Percentiles rank a stretch among this genome's conserved stretches.
Conservation (phyloP, 2,797 vertebrate species). For the Cynodonichthys magdalenae region DNA sequence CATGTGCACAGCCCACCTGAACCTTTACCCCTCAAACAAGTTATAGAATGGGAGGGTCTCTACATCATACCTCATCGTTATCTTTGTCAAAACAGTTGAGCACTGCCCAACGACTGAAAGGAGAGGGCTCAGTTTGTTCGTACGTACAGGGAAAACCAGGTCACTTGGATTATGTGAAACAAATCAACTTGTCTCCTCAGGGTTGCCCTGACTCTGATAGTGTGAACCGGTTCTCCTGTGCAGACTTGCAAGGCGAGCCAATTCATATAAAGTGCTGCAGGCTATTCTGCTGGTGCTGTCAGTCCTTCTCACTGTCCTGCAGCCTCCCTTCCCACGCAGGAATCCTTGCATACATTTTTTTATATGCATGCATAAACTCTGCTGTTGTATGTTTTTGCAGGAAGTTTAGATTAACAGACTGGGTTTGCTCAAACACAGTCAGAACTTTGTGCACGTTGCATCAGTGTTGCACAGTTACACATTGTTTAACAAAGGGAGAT, state of each 20-base stretch:
- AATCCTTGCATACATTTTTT: not conserved
- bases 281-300: constrained; percentile 66
- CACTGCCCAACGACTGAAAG: not conserved
- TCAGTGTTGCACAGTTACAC: not conserved
- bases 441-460: too few relatives aligned
- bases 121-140: constrained; percentile 4
- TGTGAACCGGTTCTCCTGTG: constrained; percentile 54
- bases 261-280: constrained; percentile 55
- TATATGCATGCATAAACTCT: constrained; percentile 20
- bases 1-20: not conserved
- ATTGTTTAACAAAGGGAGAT: not conserved
- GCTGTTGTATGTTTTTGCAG: not conserved
- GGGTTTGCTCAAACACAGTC: not conserved
- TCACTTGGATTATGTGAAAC: constrained; percentile 61
- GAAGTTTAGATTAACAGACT: not conserved
- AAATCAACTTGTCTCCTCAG: constrained; percentile 69
- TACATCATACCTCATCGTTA: constrained; percentile 3
- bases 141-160: constrained; percentile 37
- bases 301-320: constrained; percentile 51
- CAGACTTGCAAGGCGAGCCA: constrained; percentile 55
- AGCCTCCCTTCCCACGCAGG: constrained; percentile 8
- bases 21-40: constrained; percentile 7
- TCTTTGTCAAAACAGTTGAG: not conserved
- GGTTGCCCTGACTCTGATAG: constrained; percentile 42
- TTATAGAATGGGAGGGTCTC: constrained; percentile 3